These are phyloP conservation scores for Gastrophryne carolinensis DNA, from an alignment of 2,797 vertebrate genomes.

Conservation along the genomic window DNA sequence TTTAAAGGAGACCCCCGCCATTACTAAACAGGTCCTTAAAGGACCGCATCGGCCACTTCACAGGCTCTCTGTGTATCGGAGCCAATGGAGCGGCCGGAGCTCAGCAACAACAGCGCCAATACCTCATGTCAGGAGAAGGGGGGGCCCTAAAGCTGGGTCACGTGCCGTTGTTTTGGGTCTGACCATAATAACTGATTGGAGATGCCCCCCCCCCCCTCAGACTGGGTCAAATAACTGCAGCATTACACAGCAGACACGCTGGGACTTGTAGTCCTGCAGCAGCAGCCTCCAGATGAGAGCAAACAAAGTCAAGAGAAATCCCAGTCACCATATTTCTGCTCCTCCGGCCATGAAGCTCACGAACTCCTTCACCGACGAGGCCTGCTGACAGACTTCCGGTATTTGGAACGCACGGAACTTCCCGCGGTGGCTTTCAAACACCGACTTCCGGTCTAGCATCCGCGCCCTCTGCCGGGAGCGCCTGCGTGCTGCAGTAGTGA, in stretches of 20 bases:
- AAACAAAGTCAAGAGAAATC: not conserved
- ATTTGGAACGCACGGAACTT: constrained; percentile 21
- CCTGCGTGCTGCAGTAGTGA: too few relatives aligned
- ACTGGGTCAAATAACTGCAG: not conserved
- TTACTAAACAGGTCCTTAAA: too few relatives aligned
- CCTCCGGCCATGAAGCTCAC: not conserved
- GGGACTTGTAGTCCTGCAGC: not conserved
- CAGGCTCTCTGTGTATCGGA: too few relatives aligned
- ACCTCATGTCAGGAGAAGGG: not conserved
- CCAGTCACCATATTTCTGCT: not conserved
- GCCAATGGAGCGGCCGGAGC: not conserved
- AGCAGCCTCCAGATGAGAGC: not conserved
- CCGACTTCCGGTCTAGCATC: not conserved
- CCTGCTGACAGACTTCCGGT: constrained; percentile 20
- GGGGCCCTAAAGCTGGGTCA: too few relatives aligned
- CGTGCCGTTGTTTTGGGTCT: too few relatives aligned
- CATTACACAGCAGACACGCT: not conserved
- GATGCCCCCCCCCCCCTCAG: not conserved
- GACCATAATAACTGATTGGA: not conserved
- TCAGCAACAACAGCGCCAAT: too few relatives aligned
- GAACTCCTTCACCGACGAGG: not conserved
- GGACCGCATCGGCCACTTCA: too few relatives aligned
- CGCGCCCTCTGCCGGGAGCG: not conserved
- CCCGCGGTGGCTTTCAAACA: not conserved
- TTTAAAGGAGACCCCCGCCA: too few relatives aligned